Base-by-base conservation (phyloP, 1,140 invertebrate genomes). In the Apis florea region DNA sequence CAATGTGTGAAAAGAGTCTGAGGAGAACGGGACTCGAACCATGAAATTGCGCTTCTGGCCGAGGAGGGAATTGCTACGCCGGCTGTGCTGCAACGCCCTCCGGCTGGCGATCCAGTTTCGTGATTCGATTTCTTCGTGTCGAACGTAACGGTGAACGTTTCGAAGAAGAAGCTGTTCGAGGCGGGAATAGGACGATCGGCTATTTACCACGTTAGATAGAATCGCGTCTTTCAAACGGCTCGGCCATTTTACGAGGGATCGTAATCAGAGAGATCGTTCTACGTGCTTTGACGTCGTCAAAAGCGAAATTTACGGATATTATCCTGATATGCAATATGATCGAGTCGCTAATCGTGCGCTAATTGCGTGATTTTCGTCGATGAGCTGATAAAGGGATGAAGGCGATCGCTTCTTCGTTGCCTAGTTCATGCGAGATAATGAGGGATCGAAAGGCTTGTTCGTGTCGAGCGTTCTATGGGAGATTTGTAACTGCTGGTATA, bases 131-230 rank as follows among this genome's bases (percentile, higher is more conserved):
- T 64, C 68, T 72, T 31, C 47, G 6, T 59, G 47, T 15, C 47
- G 47, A 53, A 40, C 11, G 74, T 51, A 61, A 63, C 77, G 76
- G 67, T 79, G 76, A 51, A 78, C 73, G 59, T 31, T 2, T 21
- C n/a, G n/a, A n/a, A n/a, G 56, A n/a, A 15, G 26, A 71, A n/a
- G n/a, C 26, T n/a, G 21, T 56, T 40, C 53, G 31, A 56, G 24
- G n/a, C 24, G 54, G 17, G 53, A 72, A 72, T 21, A 58, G 19
- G 31, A 40, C 10, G 53, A 76, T 40, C 10, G 40, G 11, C 19
- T 58, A 19, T n/a, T 40, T 13, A 8, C 47, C 10, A 63, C 19
- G 54, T 19, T 59, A 58, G 49, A 64, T 64, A 53, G 59, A 64
- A 64, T 54, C 59, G 73, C 59, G 51, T 54, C 54, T 47, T 73